Base-by-base conservation (phyloP, 2,113 vertebrate species). In the Lamprotornis superbus region DNA sequence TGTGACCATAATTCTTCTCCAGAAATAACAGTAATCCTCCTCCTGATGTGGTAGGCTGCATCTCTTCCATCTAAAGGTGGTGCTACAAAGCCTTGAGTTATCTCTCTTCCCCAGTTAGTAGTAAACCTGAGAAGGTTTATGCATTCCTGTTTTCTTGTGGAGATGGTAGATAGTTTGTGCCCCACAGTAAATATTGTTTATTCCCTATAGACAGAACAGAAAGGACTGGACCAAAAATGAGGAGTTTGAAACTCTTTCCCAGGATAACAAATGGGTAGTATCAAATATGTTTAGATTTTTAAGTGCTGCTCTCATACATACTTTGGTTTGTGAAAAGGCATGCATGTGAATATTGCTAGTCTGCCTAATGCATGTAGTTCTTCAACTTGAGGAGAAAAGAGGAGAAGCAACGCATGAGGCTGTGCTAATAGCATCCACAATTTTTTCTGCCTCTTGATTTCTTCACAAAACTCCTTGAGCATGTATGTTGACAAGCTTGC, bases 241-340 rank as follows among this genome's bases (percentile, higher is more conserved):
- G 56, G 49, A 25, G 19, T 75, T 68, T 57, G 8, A 53, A 44
- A 79, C 65, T 73, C 6, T 60, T 59, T 37, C 64, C 21, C 25
- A 27, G 27, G 53, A 35, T 67, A 77, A 39, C 8, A 70, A 35
- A 57, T 35, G 25, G 10, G 14, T 76, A 67, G 37, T 67, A 75
- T 77, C 4, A 49, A 53, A 30, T 65, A 65, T 3, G 5, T 80
- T 85, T 31, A 63, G n/a, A 10, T 56, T 31, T 89, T 42, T 25
- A 19, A 55, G 27, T 71, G 23, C 30, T 42, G 8, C 5, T 82
- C 31, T 78, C 20, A 7, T 63, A 4, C 4, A 16, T 55, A 30
- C 11, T 1, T 33, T 1, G 7, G 2, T 37, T 27, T 47, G 5
- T 30, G 57, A 67, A 59, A 42, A 21, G 9, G 56, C 3, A 2